These are phyloP conservation scores for Bombylius discolor DNA, from an alignment of 2,888 invertebrate genomes.

Conservation along the genomic window DNA sequence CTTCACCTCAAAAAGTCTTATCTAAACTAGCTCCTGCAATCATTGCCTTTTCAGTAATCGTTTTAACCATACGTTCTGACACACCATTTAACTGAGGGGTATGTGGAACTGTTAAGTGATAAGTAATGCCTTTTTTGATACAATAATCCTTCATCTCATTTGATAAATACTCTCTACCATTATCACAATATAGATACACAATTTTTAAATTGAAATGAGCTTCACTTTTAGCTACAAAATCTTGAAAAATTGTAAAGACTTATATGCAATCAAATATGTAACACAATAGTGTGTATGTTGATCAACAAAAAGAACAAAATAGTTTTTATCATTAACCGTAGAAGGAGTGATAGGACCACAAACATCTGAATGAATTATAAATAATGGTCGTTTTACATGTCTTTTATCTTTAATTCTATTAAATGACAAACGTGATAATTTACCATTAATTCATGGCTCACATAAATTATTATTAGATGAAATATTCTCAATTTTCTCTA, in stretches of 20 bases:
- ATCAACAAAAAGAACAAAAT: not conserved
- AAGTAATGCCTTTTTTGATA: slow-evolving; percentile 23
- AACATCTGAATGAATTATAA: slow-evolving; percentile 23
- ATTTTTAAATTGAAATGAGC: slow-evolving; percentile 21
- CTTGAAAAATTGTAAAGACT: slow-evolving; percentile 20
- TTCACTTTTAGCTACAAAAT: slow-evolving; percentile 18
- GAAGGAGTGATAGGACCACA: slow-evolving; percentile 24
- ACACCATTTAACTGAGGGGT: slow-evolving; percentile 32
- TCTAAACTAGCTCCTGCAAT: slow-evolving; percentile 21
- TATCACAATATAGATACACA: slow-evolving; percentile 23
- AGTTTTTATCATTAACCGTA: slow-evolving; percentile 19
- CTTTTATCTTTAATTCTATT: slow-evolving; percentile 14
- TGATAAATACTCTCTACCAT: slow-evolving; percentile 25
- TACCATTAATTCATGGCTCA: not conserved
- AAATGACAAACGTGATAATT: not conserved
- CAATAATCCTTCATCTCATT: slow-evolving; percentile 23
- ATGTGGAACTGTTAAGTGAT: slow-evolving; percentile 29
- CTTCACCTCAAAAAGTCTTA: slow-evolving; percentile 29
- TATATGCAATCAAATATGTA: slow-evolving; percentile 22
- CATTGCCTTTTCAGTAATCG: slow-evolving; percentile 27
- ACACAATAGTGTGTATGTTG: slow-evolving; percentile 24
- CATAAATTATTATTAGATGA: slow-evolving; percentile 8
- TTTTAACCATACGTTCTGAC: slow-evolving; percentile 27
- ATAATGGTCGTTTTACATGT: slow-evolving; percentile 21
- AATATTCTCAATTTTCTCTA: slow-evolving; percentile 2